Evolutionary conservation across 2,797 vertebrate genomes (phyloP).

Genomic region (Columba guinea): DNA sequence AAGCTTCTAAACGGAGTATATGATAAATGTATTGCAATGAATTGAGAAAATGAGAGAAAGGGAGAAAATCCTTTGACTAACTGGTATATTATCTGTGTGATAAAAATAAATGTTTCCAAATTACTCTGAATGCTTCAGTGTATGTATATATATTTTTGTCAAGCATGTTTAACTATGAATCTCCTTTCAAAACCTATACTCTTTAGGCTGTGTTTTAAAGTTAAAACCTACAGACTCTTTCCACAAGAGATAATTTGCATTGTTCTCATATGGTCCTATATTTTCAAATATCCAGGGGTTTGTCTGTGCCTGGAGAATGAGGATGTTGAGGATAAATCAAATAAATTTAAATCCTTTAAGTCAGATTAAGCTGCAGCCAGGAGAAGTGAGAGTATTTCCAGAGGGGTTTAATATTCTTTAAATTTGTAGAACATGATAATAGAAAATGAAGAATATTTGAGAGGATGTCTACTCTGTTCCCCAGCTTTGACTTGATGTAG

Average conservation of each 20-base stretch:
- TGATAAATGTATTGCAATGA: not conserved
- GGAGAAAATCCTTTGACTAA: not conserved
- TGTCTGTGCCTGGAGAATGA: not conserved
- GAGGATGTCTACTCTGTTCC: not conserved
- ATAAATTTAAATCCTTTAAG: slow-evolving; percentile 25
- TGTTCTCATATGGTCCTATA: not conserved
- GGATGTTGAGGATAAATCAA: slow-evolving; percentile 8
- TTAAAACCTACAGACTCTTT: not conserved
- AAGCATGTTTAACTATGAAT: not conserved
- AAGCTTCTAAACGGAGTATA: not conserved
- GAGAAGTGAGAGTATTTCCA: not conserved
- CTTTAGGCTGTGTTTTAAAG: not conserved
- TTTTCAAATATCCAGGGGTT: not conserved
- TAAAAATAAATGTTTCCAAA: not conserved
- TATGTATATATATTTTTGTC: not conserved
- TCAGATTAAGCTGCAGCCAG: not conserved
- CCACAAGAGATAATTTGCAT: not conserved
- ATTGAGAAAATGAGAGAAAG: not conserved
- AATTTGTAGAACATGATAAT: not conserved
- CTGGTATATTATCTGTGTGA: not conserved
- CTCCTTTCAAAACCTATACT: not conserved
- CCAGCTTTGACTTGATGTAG: not conserved
- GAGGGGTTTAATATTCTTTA: not conserved
- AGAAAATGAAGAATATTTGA: not conserved
- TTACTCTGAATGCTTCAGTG: not conserved